These are phyloP conservation scores for Eidolon dupreanum DNA, from an alignment of 2,797 vertebrate species.

Conservation along the genomic window DNA sequence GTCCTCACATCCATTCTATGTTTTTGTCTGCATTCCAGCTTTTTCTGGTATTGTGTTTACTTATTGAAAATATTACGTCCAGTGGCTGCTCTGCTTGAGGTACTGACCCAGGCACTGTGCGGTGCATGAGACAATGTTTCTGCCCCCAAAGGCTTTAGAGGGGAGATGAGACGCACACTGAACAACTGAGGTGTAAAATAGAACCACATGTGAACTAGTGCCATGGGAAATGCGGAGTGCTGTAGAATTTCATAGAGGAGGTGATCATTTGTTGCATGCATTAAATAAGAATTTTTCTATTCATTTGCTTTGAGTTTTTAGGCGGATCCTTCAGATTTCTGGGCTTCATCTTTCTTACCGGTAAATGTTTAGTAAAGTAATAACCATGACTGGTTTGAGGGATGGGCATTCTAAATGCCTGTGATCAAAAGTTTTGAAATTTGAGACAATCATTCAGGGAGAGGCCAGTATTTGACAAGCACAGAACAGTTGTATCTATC, in stretches of 20 bases:
- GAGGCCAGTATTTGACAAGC: background rate
- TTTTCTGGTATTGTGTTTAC: background rate
- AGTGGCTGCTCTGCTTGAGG: background rate
- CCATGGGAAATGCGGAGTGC: background rate
- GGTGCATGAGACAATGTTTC: background rate
- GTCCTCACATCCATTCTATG: background rate
- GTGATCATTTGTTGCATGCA: background rate
- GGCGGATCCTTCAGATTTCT: background rate
- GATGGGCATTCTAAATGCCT: background rate
- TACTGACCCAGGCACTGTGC: background rate
- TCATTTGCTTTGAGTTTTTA: constrained; percentile 21
- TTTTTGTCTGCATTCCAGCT: background rate
- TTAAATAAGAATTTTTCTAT: background rate
- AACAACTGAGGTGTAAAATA: background rate
- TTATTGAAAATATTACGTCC: background rate
- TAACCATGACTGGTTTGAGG: background rate
- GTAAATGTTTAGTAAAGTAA: constrained; percentile 1
- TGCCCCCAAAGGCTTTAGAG: background rate
- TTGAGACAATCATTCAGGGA: background rate
- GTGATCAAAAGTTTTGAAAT: constrained; percentile 1
- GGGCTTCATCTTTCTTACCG: background rate
- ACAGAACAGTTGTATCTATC: background rate
- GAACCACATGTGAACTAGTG: background rate
- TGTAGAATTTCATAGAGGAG: background rate
- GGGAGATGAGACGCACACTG: background rate